phyloP scores from a whole-genome alignment of 2,797 vertebrate species.

The Rhynchotus rufescens region DNA sequence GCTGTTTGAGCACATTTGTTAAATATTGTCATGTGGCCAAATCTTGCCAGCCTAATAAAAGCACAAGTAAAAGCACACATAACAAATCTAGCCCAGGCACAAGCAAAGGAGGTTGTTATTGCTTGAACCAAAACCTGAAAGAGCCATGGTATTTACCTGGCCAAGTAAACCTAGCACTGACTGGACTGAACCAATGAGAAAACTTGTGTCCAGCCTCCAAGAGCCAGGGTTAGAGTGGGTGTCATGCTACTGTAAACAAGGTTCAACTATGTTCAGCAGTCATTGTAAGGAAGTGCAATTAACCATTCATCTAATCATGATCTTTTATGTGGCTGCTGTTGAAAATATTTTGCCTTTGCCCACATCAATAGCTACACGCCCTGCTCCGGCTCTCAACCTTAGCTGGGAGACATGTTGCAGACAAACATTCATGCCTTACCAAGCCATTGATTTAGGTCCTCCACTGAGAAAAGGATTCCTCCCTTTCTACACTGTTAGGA shows the following conservation, averaged over 20 bases:
- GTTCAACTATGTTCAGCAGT: not conserved
- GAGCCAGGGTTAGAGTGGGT: not conserved
- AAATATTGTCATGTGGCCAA: not conserved
- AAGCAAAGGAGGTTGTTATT: not conserved
- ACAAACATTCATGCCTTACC: not conserved
- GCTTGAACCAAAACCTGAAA: not conserved
- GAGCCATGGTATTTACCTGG: not conserved
- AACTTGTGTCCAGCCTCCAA: not conserved
- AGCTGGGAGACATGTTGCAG: not conserved
- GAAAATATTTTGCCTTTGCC: constrained; percentile 5
- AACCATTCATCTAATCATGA: constrained; percentile 13
- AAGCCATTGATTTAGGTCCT: not conserved
- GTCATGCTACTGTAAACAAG: not conserved
- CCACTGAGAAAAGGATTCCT: not conserved
- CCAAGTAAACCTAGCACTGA: fast-evolving
- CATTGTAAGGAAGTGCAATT: not conserved
- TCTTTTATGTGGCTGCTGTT: not conserved
- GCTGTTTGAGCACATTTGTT: not conserved
- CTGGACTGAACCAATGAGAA: fast-evolving
- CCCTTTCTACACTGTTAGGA: not conserved
- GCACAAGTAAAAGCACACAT: fast-evolving
- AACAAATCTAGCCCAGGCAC: not conserved
- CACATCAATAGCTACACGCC: not conserved
- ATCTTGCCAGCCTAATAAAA: not conserved
- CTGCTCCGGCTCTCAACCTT: not conserved